Evolutionary conservation across 2,888 invertebrate genomes (phyloP), one percentile per base, ranked within the genome.

Genomic region (Galeruca laticollis): DNA sequence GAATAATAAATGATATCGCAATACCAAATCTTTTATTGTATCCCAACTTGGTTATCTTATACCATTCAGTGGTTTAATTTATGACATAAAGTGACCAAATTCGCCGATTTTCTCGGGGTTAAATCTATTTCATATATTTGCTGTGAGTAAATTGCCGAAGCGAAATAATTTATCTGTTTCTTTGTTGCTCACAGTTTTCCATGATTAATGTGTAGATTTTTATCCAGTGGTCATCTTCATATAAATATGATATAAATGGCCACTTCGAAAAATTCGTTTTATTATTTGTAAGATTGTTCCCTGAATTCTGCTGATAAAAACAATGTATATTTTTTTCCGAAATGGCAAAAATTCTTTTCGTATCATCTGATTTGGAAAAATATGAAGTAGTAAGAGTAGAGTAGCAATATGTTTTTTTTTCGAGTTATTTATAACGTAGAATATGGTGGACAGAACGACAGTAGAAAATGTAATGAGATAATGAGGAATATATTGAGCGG

Each of bases 191-290:
- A 52, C 52, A 52, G 21, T 62, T 35, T 52, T 37, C 52, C 13
- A 37, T 52, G 62, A 62, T 62, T 62, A 62, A 62, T 62, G 15
- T 13, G 33, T 35, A 52, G 35, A 20, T 62, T 62, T 62, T 62
- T 62, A 62, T 62, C 62, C 37, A 20, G 21, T 62, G 62, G 52
- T 52, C 62, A 62, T 35, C 51, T 62, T 52, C 37, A 52, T 37
- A 62, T 62, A 62, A 62, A 62, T 62, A 62, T 62, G n/a, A 62
- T 33, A 21, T 33, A 52, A 62, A 62, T 52, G 52, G 52, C 9
- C 52, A 52, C 62, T 62, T 37, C 35, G 37, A 43, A 6, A 43
- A 49, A 60, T 37, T 5, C 47, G 18, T 47, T 47, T 18, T 47
- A 18, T 18, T 47, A 47, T 47, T 47, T 47, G 15, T 47, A 47